Percentiles rank a stretch among this genome's conserved stretches.
Conservation (phyloP, 2,888 invertebrate species). For the Netelia virgata region DNA sequence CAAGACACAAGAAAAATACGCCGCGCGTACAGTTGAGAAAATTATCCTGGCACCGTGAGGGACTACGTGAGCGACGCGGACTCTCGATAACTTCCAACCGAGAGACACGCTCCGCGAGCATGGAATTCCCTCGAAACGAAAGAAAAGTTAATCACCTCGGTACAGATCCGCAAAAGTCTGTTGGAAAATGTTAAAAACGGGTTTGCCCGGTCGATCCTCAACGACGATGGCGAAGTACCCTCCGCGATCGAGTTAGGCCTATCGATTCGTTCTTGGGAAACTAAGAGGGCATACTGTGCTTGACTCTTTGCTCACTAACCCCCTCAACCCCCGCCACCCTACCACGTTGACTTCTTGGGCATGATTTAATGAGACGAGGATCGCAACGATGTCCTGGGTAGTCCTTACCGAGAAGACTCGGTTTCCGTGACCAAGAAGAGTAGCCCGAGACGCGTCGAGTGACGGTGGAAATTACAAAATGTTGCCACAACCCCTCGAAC, state of each 20-base stretch:
- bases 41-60: slow-evolving; percentile 1
- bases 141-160: slow-evolving; percentile 56
- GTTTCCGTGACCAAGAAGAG: slow-evolving; percentile 9
- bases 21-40: slow-evolving; percentile 29
- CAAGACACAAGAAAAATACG: slow-evolving; percentile 42
- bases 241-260: slow-evolving; percentile 45
- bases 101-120: slow-evolving; percentile 53
- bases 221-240: slow-evolving; percentile 19
- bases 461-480: slow-evolving; percentile 53
- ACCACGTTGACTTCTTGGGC: slow-evolving; percentile 41
- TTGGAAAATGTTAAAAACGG: slow-evolving; percentile 55
- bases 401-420: not conserved
- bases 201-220: slow-evolving; percentile 41
- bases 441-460: not conserved
- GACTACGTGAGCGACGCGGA: not conserved
- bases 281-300: slow-evolving; percentile 10
- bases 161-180: slow-evolving; percentile 47
- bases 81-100: not conserved
- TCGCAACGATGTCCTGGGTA: slow-evolving; percentile 5
- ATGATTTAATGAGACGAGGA: slow-evolving; percentile 48
- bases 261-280: slow-evolving; percentile 22
- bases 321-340: not conserved
- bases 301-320: not conserved
- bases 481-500: slow-evolving; percentile 75
- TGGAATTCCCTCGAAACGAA: slow-evolving; percentile 54